A percentile compares a stretch with the other conserved stretches of the same genome.
phyloP scores from a whole-genome alignment of 2,888 invertebrate species.

The Zygaena filipendulae region DNA sequence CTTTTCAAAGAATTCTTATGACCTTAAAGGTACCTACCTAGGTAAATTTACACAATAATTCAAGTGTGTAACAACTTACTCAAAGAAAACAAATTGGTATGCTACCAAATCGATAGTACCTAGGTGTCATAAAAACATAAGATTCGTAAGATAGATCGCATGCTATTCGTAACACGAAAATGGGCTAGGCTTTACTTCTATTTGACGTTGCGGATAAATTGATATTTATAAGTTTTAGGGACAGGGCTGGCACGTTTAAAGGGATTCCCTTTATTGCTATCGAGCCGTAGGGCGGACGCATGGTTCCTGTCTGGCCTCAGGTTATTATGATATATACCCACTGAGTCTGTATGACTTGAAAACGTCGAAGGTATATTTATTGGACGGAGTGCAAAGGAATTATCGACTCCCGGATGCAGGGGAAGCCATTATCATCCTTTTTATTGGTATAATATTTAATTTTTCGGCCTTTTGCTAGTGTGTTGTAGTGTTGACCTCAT shows the following conservation, averaged over 20 bases:
- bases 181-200: slow-evolving; percentile 48
- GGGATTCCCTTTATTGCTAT: slow-evolving; percentile 66
- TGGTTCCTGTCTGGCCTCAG: slow-evolving; percentile 55
- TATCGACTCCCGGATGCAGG: slow-evolving; percentile 56
- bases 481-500: slow-evolving; percentile 37
- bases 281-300: slow-evolving; percentile 39
- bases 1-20: too few species aligned
- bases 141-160: slow-evolving; percentile 36
- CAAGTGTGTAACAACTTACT: too few species aligned
- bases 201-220: slow-evolving; percentile 65
- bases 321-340: slow-evolving; percentile 63
- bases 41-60: too few species aligned
- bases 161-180: slow-evolving; percentile 55
- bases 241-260: slow-evolving; percentile 56
- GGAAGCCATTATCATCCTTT: slow-evolving; percentile 63
- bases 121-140: too few species aligned
- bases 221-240: slow-evolving; percentile 66
- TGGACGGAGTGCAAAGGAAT: slow-evolving; percentile 46
- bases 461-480: slow-evolving; percentile 52
- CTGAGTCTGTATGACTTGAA: slow-evolving; percentile 50
- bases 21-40: too few species aligned
- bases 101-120: too few species aligned
- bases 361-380: slow-evolving; percentile 66
- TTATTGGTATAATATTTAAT: slow-evolving; percentile 70
- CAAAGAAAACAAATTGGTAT: too few species aligned